Percentiles rank a stretch among this genome's conserved stretches.
Conservation (phyloP, 1,140 invertebrate genomes). For the Pristionchus pacificus region DNA sequence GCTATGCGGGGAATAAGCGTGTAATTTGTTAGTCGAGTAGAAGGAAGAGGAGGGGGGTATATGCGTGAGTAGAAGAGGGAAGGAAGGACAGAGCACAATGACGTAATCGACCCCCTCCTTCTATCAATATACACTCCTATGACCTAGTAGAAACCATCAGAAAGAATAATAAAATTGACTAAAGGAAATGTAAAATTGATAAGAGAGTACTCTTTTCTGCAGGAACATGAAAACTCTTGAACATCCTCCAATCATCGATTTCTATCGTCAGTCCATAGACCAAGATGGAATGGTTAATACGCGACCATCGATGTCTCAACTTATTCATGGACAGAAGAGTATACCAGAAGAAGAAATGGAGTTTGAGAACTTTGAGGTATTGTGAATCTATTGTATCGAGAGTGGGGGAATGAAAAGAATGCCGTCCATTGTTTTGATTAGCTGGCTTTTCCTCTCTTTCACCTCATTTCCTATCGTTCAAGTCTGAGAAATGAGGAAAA, state of each 20-base stretch:
- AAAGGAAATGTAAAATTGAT: neutral
- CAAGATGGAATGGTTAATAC: constrained; percentile 21
- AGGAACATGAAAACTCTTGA: constrained; percentile 51
- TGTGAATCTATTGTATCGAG: neutral
- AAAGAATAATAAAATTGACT: neutral
- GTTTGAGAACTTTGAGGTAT: neutral
- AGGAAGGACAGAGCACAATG: no score
- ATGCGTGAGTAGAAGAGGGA: neutral
- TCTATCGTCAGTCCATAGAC: constrained; percentile 54
- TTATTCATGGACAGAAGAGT: constrained; percentile 43
- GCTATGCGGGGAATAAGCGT: neutral
- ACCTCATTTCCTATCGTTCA: no score
- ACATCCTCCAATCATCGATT: constrained; percentile 55
- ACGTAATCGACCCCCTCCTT: no score
- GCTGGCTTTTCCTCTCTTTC: no score
- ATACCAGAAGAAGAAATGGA: neutral
- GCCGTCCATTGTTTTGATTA: no score
- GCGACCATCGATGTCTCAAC: constrained; percentile 50
- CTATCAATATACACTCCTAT: no score
- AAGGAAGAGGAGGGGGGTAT: neutral
- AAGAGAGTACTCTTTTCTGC: constrained; percentile 7
- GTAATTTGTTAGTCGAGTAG: neutral
- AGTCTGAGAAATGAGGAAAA: no score
- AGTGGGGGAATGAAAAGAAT: constrained; percentile 13
- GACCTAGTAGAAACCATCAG: no score